Evolutionary conservation across 2,113 vertebrate species (phyloP).

Genomic region (Sceloporus undulatus): DNA sequence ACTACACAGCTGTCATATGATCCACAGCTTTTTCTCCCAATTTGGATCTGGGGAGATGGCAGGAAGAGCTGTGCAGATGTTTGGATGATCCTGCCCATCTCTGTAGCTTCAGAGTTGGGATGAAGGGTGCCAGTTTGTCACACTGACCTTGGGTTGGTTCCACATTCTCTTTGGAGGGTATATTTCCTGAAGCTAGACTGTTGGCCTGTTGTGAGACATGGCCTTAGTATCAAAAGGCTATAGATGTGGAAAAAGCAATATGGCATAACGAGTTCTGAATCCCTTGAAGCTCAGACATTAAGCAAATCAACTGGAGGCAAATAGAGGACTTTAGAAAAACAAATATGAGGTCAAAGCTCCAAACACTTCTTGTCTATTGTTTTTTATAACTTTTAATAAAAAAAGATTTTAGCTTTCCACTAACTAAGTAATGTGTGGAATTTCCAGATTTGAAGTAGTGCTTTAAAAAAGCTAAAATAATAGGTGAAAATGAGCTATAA

Average conservation of each 20-base stretch:
- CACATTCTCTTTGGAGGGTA: background rate
- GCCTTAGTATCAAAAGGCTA: background rate
- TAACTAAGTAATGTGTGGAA: background rate
- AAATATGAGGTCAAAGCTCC: background rate
- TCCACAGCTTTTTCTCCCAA: too few relatives aligned
- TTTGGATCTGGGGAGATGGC: background rate
- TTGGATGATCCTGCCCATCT: background rate
- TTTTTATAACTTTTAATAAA: constrained; percentile 21
- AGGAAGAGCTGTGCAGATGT: background rate
- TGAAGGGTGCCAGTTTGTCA: background rate
- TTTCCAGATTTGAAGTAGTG: background rate
- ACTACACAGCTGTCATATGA: background rate
- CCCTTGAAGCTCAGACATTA: background rate
- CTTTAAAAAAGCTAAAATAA: background rate
- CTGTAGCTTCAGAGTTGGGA: background rate
- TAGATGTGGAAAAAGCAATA: background rate
- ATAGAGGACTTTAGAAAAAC: background rate
- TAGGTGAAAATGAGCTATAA: background rate
- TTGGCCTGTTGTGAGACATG: background rate
- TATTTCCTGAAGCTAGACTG: background rate
- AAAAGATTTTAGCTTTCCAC: background rate
- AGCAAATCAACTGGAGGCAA: background rate
- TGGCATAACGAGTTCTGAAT: background rate
- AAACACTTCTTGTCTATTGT: background rate
- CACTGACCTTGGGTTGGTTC: background rate